Evolutionary conservation across 2,113 vertebrate genomes (phyloP).

Genomic region (Nerophis lumbriciformis): DNA sequence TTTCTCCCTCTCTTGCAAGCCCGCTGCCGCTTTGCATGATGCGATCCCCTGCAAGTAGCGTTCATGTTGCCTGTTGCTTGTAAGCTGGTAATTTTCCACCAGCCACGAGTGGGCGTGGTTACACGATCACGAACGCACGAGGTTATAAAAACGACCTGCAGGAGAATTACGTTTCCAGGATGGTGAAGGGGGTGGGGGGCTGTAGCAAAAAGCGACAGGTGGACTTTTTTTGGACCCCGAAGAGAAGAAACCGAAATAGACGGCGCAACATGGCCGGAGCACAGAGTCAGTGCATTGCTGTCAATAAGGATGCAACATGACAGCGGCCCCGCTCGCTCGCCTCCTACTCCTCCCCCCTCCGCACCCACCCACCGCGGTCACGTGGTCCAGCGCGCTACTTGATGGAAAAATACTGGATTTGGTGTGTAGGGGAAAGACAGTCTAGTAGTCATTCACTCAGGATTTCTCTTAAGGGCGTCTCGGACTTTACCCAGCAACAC

Average conservation of each 20-base stretch:
- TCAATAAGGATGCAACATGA: constrained; percentile 60
- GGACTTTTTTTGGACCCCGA: constrained; percentile 5
- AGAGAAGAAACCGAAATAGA: neutral
- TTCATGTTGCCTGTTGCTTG: constrained; percentile 69
- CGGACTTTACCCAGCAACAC: constrained; percentile 63
- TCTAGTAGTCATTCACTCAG: constrained; percentile 56
- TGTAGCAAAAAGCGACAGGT: constrained; percentile 5
- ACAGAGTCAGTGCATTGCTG: constrained; percentile 14
- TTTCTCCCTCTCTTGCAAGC: neutral
- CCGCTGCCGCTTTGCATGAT: constrained; percentile 14
- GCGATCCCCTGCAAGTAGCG: constrained; percentile 29
- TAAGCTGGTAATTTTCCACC: constrained; percentile 83
- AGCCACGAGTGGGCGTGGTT: constrained; percentile 80
- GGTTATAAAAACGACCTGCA: constrained; percentile 59
- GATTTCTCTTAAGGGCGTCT: constrained; percentile 54
- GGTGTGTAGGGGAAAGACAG: constrained; percentile 61
- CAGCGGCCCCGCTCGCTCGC: constrained; percentile 20
- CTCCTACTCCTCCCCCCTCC: too few species aligned
- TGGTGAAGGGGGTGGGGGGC: neutral
- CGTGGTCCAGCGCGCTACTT: constrained; percentile 74
- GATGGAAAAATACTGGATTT: constrained; percentile 84
- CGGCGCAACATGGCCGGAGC: neutral
- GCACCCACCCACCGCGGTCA: constrained; percentile 48
- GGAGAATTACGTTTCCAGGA: constrained; percentile 32
- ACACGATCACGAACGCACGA: constrained; percentile 67